Conservation (phyloP, 2,113 vertebrate genomes). For the Hemicordylus capensis region DNA sequence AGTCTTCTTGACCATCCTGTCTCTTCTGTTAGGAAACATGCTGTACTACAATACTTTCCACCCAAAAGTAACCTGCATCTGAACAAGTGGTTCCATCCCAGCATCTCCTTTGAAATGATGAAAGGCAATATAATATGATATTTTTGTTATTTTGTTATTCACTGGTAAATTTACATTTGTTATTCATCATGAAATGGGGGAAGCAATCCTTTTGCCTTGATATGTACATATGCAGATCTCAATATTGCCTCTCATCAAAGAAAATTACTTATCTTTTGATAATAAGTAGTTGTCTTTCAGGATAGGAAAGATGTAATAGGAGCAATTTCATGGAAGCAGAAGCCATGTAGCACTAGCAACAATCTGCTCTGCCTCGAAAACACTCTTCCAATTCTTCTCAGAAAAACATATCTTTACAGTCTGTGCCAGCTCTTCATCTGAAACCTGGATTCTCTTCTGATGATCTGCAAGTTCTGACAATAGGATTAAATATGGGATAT, state of each 20-base stretch:
- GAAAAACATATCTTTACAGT: background rate
- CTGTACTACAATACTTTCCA: background rate
- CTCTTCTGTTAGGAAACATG: background rate
- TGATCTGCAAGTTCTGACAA: background rate
- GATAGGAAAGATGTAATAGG: background rate
- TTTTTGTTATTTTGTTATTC: slow-evolving; percentile 7
- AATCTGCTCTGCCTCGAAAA: background rate
- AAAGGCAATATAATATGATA: background rate
- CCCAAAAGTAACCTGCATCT: background rate
- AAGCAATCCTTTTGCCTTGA: background rate
- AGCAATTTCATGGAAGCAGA: background rate
- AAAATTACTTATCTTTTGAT: background rate
- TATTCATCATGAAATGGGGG: background rate
- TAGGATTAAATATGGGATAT: background rate
- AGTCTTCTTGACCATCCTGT: background rate
- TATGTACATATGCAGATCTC: background rate
- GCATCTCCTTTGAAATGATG: background rate
- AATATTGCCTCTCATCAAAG: background rate
- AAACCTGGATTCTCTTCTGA: background rate
- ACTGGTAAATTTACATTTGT: background rate
- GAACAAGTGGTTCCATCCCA: no score
- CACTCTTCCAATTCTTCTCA: background rate
- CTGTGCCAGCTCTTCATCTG: background rate
- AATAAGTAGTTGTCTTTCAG: background rate
- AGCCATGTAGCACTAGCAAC: background rate